These are phyloP conservation scores for Apamea anceps DNA, from an alignment of 2,888 invertebrate genomes.

Conservation along the genomic window DNA sequence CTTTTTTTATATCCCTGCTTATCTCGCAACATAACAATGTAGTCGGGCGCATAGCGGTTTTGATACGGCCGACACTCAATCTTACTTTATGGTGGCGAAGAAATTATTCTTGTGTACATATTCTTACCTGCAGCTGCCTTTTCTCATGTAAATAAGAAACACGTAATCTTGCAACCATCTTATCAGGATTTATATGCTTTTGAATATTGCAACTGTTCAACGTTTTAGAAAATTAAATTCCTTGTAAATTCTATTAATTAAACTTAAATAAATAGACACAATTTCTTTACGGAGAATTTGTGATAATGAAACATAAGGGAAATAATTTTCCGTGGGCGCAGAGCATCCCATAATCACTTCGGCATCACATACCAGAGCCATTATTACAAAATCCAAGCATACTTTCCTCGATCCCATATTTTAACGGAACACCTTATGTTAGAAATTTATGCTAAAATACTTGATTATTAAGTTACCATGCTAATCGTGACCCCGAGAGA, in stretches of 20 bases:
- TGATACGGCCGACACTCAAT: conserved; percentile 62
- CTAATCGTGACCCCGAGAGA: conserved; percentile 35
- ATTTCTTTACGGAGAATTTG: conserved; percentile 11
- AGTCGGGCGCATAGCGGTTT: conserved; percentile 72
- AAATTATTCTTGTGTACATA: conserved; percentile 49
- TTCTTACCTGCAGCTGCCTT: conserved; percentile 28
- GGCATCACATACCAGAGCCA: conserved; percentile 40
- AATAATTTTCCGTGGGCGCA: conserved; percentile 10
- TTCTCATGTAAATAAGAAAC: conserved; percentile 14
- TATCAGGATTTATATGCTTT: not conserved
- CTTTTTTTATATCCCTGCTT: conserved; percentile 80
- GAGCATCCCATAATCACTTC: conserved; percentile 38
- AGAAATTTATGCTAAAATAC: conserved; percentile 28
- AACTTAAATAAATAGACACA: not conserved
- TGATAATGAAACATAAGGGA: conserved; percentile 28
- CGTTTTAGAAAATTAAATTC: not conserved
- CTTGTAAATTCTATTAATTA: not conserved
- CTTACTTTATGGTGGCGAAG: conserved; percentile 40
- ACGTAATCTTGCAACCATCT: conserved; percentile 8
- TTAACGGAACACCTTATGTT: conserved; percentile 24
- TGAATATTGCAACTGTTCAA: not conserved
- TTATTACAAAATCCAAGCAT: conserved; percentile 62
- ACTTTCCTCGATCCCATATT: conserved; percentile 48
- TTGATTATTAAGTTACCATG: conserved; percentile 39
- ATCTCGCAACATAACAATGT: conserved; percentile 76